Evolutionary conservation across 2,113 vertebrate species (phyloP).

Genomic region (Pterophyllum scalare): DNA sequence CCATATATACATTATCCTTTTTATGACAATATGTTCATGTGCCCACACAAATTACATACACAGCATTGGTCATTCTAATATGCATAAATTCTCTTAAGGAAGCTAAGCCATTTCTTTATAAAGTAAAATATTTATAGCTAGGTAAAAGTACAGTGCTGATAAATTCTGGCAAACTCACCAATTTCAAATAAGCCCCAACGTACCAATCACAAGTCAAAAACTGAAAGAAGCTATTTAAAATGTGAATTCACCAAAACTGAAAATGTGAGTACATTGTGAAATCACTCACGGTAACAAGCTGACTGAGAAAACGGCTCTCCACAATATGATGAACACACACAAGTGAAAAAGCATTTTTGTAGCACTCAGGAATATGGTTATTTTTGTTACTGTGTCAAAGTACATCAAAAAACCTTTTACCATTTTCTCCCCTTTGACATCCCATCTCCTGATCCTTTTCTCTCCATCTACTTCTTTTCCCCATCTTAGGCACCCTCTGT

Average conservation of each 20-base stretch:
- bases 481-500: conserved; percentile 37
- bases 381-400: conserved; percentile 46
- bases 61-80: too few species aligned
- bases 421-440: conserved; percentile 43
- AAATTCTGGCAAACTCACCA: background rate
- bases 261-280: background rate
- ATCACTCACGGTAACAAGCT: background rate
- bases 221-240: background rate
- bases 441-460: conserved; percentile 19
- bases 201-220: conserved; percentile 1
- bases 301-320: background rate
- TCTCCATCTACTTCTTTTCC: background rate
- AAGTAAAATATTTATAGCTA: background rate
- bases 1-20: too few species aligned
- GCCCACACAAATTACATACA: too few species aligned
- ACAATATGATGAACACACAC: background rate
- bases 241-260: background rate
- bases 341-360: conserved; percentile 4
- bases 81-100: background rate
- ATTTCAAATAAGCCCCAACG: background rate
- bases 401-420: conserved; percentile 49
- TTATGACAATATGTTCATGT: too few species aligned
- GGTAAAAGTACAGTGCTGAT: background rate
- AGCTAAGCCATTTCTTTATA: background rate
- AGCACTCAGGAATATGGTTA: conserved; percentile 18